phyloP scores from a whole-genome alignment of 1,140 invertebrate genomes.

The Philopotamus ludificatus region DNA sequence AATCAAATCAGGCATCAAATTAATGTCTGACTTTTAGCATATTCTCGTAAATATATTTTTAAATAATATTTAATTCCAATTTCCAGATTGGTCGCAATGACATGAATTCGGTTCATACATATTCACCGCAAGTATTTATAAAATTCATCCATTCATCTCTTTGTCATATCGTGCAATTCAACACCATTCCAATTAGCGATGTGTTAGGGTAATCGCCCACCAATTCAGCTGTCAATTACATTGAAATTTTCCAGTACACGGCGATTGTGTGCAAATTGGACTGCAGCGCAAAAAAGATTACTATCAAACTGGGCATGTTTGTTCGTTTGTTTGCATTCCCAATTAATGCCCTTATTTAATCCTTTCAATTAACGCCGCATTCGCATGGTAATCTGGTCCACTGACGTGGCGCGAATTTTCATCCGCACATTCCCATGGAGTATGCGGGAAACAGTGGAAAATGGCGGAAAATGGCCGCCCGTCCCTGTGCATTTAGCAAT shows the following conservation, averaged over 20 bases:
- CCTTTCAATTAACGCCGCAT: conserved; percentile 31
- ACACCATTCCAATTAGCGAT: too few relatives aligned
- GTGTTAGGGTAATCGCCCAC: too few relatives aligned
- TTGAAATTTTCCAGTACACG: too few relatives aligned
- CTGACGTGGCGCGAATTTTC: not conserved
- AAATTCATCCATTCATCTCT: too few relatives aligned
- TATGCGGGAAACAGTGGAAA: not conserved
- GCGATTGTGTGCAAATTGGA: too few relatives aligned
- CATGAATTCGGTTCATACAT: not conserved
- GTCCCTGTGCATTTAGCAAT: conserved; percentile 1
- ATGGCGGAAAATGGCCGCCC: not conserved
- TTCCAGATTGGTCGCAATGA: not conserved
- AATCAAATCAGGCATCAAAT: too few relatives aligned
- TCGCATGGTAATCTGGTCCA: conserved; percentile 10
- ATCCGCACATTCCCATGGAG: not conserved
- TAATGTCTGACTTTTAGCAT: too few relatives aligned
- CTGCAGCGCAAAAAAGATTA: too few relatives aligned
- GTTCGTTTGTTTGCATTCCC: conserved; percentile 16
- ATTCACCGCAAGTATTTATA: not conserved
- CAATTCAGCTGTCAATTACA: too few relatives aligned
- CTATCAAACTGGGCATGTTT: too few relatives aligned
- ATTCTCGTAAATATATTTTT: too few relatives aligned
- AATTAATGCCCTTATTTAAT: conserved; percentile 28
- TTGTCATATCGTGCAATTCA: too few relatives aligned
- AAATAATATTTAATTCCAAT: not conserved